Evolutionary conservation across 2,888 invertebrate genomes (phyloP).

Genomic region (Clunio marinus): DNA sequence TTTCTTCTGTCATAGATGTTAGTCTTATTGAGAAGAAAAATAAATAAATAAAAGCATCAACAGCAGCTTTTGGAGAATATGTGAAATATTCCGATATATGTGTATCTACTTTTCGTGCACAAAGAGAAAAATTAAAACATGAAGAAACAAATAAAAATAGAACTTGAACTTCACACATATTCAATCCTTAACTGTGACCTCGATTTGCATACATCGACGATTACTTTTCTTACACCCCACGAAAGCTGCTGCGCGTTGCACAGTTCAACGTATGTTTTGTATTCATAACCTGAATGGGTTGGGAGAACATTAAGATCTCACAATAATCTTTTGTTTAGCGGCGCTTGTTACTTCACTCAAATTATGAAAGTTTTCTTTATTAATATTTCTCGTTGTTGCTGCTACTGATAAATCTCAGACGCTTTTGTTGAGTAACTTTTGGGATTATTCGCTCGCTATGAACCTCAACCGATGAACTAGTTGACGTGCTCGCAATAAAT

Average conservation of each 20-base stretch:
- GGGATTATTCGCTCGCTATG: too few relatives aligned
- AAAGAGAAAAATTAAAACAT: background rate
- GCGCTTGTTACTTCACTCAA: too few relatives aligned
- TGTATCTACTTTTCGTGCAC: background rate
- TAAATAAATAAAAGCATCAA: background rate
- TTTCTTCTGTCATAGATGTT: background rate
- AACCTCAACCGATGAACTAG: too few relatives aligned
- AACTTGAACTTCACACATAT: slow-evolving; percentile 22
- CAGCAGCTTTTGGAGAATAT: background rate
- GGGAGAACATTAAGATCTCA: too few relatives aligned
- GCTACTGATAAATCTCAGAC: too few relatives aligned
- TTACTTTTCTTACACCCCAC: background rate
- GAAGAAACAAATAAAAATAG: slow-evolving; percentile 9
- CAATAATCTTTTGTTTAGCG: too few relatives aligned
- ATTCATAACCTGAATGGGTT: too few relatives aligned
- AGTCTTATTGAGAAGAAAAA: background rate
- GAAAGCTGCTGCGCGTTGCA: background rate
- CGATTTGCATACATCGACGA: background rate
- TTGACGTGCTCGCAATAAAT: too few relatives aligned
- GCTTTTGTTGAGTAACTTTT: too few relatives aligned
- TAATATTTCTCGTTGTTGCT: too few relatives aligned
- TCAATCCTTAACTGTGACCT: background rate
- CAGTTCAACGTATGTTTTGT: too few relatives aligned
- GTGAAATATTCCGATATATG: background rate
- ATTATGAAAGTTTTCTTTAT: too few relatives aligned